phyloP scores from a whole-genome alignment of 2,888 invertebrate species.

The Hirtodrosophila trivittata region DNA sequence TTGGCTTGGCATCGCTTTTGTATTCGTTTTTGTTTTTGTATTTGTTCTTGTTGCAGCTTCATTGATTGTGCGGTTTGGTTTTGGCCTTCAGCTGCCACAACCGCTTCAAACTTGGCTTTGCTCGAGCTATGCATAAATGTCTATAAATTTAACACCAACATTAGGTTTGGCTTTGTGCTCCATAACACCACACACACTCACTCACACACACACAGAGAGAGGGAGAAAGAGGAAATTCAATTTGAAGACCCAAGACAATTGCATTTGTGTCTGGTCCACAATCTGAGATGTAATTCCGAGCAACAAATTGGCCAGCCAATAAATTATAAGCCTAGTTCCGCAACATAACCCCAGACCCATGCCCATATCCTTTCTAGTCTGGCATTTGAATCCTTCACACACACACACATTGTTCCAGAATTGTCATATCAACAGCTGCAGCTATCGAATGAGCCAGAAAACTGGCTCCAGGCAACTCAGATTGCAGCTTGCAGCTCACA shows the following conservation, averaged over 20 bases:
- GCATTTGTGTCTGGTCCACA: slow-evolving; percentile 35
- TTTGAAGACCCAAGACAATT: slow-evolving; percentile 51
- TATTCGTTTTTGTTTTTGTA: not conserved
- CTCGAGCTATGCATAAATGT: slow-evolving; percentile 19
- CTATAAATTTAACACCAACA: slow-evolving; percentile 52
- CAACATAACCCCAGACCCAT: no score
- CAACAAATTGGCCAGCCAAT: slow-evolving; percentile 61
- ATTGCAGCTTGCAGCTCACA: not conserved
- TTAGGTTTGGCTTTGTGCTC: slow-evolving; percentile 12
- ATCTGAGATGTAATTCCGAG: slow-evolving; percentile 41
- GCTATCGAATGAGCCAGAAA: slow-evolving; percentile 31
- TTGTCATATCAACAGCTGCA: slow-evolving; percentile 67
- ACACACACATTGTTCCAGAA: slow-evolving; percentile 35
- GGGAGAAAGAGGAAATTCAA: no score
- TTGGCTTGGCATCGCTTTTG: slow-evolving; percentile 28
- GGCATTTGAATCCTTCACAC: slow-evolving; percentile 13
- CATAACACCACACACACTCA: not conserved
- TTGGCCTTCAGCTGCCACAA: slow-evolving; percentile 27
- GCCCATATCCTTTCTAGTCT: slow-evolving; percentile 2
- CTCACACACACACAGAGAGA: slow-evolving; percentile 1
- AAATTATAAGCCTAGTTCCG: slow-evolving; percentile 56
- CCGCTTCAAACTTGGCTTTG: slow-evolving; percentile 30
- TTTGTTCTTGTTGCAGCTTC: slow-evolving; percentile 14
- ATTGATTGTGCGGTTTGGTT: slow-evolving; percentile 63
- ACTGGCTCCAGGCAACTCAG: slow-evolving; percentile 7